A percentile compares a stretch with the other conserved stretches of the same genome.
Conservation (phyloP, 1,140 invertebrate genomes). For the Chrysomallon squamiferum region DNA sequence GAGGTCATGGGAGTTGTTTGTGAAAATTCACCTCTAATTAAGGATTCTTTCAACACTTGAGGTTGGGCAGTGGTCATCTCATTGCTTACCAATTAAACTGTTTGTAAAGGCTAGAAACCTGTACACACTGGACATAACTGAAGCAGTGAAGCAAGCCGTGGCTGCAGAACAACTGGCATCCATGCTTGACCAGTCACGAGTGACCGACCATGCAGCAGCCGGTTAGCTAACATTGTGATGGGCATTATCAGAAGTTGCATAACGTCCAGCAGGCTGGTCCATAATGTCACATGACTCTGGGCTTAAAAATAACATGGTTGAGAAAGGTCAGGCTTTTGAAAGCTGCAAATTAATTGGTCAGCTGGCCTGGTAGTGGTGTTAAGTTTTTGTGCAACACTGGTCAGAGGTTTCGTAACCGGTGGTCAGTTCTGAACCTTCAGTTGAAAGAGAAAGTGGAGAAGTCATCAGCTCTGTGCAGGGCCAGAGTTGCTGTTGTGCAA, state of each 20-base stretch:
- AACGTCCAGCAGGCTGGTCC: conserved; percentile 7
- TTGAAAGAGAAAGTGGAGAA: not conserved
- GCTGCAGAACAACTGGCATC: too few species aligned
- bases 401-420: conserved; percentile 6
- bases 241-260: conserved; percentile 2
- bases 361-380: conserved; percentile 8
- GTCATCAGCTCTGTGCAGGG: too few species aligned
- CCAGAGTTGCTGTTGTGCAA: too few species aligned
- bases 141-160: too few species aligned
- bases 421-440: conserved; percentile 12
- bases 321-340: conserved; percentile 17
- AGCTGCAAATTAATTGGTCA: conserved; percentile 26
- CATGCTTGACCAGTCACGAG: too few species aligned
- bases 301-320: conserved; percentile 15
- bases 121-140: too few species aligned
- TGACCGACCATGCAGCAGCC: not conserved
- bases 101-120: too few species aligned
- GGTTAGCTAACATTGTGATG: conserved; percentile 14
- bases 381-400: conserved; percentile 30
- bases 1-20: too few species aligned
- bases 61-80: too few species aligned
- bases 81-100: too few species aligned
- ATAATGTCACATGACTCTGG: not conserved
- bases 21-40: too few species aligned
- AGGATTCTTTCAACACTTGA: too few species aligned